Base-by-base conservation (phyloP, 2,888 invertebrate genomes). In the Agonopterix alstromeriana region DNA sequence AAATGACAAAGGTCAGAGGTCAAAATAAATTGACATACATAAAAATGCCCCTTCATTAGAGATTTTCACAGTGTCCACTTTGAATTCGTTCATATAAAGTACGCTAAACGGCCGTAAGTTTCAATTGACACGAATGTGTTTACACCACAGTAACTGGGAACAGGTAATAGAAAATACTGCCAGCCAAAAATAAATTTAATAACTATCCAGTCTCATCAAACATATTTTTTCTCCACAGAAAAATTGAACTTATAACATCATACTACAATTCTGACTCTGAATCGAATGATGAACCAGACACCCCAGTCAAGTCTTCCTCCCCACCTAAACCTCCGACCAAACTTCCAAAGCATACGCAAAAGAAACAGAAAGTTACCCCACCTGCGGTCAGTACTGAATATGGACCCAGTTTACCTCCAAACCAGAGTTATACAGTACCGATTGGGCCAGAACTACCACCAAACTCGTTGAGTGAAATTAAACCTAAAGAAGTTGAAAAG, bases 181-280 rank as follows among this genome's bases (percentile, higher is more conserved):
- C 17, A 17, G 17, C 3, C 17, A 4, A 17, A 2, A 17, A 3
- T 17, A 17, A 17, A 2, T 17, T 17, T 4, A 17, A 17, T 3
- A 3, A 4, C 17, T 3, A 17, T 17, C 17, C 3, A 17, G 27
- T 27, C 27, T 27, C 27, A 27, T 7, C 7, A 5, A 5, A 27
- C 27, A n/a, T 17, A 10, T 3, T 43, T 36, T 36, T 7, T 52
- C 48, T 49, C 70, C 73, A 12, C 79, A 91, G 91, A 50, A 90
- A 87, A 82, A 91, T 91, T 56, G 90, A 91, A 71, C 65, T 91
- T 41, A 91, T 91, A 48, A 90, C 90, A 12, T 90, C 90, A 27
- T 91, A 85, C 57, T 79, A 84, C 63, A 81, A 90, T 57, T 89
- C 90, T 0, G 90, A 90, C 48, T 90, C 90, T 0, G 90, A 90